Evolutionary conservation across 1,140 invertebrate genomes (phyloP), one percentile per base, ranked within the genome.

Genomic region (Heterodera schachtii): DNA sequence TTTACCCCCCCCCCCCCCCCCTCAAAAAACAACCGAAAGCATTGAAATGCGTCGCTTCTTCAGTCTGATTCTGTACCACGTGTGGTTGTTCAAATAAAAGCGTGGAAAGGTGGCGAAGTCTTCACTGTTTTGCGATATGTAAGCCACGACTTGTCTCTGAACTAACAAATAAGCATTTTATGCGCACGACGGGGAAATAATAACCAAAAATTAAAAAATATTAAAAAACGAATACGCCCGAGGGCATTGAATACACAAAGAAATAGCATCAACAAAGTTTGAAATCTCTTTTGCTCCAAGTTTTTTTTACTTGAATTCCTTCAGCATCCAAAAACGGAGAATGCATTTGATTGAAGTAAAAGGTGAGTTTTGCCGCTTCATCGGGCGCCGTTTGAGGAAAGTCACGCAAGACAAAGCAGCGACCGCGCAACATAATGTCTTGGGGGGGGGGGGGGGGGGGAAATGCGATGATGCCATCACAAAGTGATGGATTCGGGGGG

Each of bases 371-470:
- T 6, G 85, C 84, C 46, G 81, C 64, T 57, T 82, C 82, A 67
- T 86, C 84, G 1, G 84, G 84, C 31, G 82, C 84, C 21, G 77
- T 69, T 31, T 85, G 84, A 44, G 71, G 77, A 66, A 86, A 84
- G 11, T 82, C 31, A 47, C 66, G 49, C 64, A 85, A 31, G 16
- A 78, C 75, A 78, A 86, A 85, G 71, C 84, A 85, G 47, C 85
- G 82, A 9, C 84, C 84, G 31, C 84, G 66, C n/a, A 85, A n/a
- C 81, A 86, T 84, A 4, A 85, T 77, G 83, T 81, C 77, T 78
- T 76, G 16, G 8, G 19, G 44, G 57, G 73, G 83, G 44, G 49
- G 64, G 7, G 57, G 52, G 70, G 81, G 43, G 57, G 57, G 49
- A 13, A 52, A 52, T 8, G 52, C 9, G 16, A 52, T 31, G 31